These are phyloP conservation scores for Plectrocnemia conspersa DNA, from an alignment of 1,140 invertebrate genomes.

Conservation along the genomic window DNA sequence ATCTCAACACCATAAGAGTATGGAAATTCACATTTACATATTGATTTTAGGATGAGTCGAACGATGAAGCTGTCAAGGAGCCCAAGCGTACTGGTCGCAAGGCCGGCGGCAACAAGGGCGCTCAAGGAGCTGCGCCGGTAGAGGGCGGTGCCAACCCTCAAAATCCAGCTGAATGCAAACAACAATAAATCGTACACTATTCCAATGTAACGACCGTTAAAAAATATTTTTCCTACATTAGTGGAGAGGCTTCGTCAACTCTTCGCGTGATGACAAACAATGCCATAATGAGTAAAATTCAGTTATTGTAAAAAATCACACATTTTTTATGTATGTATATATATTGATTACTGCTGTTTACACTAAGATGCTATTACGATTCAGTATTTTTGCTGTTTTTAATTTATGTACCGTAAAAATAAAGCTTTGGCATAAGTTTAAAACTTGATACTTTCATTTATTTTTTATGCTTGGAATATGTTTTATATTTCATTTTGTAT, in stretches of 20 bases:
- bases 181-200: constrained; percentile 23
- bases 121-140: neutral
- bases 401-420: too few relatives aligned
- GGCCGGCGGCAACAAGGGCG: neutral
- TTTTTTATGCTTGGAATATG: too few relatives aligned
- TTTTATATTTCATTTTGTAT: too few relatives aligned
- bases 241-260: neutral
- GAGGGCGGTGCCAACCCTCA: constrained; percentile 1
- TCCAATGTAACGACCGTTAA: neutral
- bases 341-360: neutral
- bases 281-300: neutral
- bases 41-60: constrained; percentile 10
- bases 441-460: too few relatives aligned
- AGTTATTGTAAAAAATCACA: neutral
- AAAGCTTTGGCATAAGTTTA: too few relatives aligned
- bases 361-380: neutral
- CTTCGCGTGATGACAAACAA: neutral
- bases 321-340: neutral
- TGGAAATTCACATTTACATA: neutral
- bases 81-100: neutral
- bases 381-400: too few relatives aligned
- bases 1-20: neutral
- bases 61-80: constrained; percentile 7
- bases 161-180: constrained; percentile 29
- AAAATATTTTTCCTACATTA: neutral